phyloP scores from a whole-genome alignment of 1,140 invertebrate genomes.

The Mycetomoellerius zeteki region DNA sequence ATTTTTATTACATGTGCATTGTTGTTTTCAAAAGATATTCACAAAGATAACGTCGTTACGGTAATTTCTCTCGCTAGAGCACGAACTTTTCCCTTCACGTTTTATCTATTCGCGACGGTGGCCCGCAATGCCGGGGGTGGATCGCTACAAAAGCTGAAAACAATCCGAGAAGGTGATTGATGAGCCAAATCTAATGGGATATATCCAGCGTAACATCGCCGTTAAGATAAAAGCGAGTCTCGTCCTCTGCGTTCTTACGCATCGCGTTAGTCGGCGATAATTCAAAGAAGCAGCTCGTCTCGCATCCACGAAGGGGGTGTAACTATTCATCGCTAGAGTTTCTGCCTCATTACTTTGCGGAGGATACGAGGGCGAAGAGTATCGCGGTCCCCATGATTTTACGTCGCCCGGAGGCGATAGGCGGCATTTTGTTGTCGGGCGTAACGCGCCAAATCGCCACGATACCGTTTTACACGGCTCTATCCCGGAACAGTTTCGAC shows the following conservation, averaged over 20 bases:
- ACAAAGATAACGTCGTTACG: conserved; percentile 9
- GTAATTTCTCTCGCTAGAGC: conserved; percentile 11
- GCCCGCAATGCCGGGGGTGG: not conserved
- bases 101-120: conserved; percentile 51
- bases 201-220: conserved; percentile 57
- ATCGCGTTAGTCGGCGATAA: conserved; percentile 62
- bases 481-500: conserved; percentile 57
- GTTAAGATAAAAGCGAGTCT: conserved; percentile 71
- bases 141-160: conserved; percentile 70
- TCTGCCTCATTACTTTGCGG: conserved; percentile 61
- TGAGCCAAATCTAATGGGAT: conserved; percentile 71
- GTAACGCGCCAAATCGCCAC: conserved; percentile 35
- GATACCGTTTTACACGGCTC: conserved; percentile 45
- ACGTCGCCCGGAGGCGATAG: conserved; percentile 2
- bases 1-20: not conserved
- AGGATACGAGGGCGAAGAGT: not conserved
- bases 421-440: conserved; percentile 34
- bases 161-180: conserved; percentile 73
- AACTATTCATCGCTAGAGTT: conserved; percentile 64
- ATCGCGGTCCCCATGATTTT: conserved; percentile 38
- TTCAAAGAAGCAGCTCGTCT: conserved; percentile 54
- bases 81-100: conserved; percentile 42
- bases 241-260: conserved; percentile 66
- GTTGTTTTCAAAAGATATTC: conserved; percentile 18
- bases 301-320: not conserved